phyloP scores from a whole-genome alignment of 2,888 invertebrate genomes.

The Coelinius sp. region DNA sequence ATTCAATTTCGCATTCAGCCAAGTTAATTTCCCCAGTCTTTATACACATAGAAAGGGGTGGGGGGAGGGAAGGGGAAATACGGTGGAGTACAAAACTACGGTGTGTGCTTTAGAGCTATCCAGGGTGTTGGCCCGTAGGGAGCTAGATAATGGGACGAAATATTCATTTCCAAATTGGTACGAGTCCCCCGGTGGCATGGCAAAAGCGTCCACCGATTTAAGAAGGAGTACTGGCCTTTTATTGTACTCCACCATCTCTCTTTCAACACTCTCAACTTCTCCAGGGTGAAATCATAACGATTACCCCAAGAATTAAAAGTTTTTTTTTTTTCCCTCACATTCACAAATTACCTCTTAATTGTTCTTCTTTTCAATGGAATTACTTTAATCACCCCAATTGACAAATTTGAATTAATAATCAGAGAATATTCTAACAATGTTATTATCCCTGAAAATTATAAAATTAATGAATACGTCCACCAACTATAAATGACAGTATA shows the following conservation, averaged over 20 bases:
- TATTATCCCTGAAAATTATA: neutral
- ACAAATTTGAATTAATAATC: neutral
- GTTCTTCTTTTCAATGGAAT: neutral
- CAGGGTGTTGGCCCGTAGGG: slow-evolving; percentile 43
- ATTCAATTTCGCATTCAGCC: slow-evolving; percentile 58
- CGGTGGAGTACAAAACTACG: slow-evolving; percentile 6
- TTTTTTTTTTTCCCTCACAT: neutral
- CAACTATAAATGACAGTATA: slow-evolving; percentile 24
- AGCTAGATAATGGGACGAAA: slow-evolving; percentile 38
- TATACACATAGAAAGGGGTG: slow-evolving; percentile 40
- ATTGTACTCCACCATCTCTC: slow-evolving; percentile 18
- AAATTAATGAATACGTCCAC: slow-evolving; percentile 1
- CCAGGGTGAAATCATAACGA: neutral
- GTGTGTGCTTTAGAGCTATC: slow-evolving; percentile 32
- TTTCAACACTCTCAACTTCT: neutral
- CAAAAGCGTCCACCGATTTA: slow-evolving; percentile 34
- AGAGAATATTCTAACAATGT: neutral
- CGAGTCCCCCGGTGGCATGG: slow-evolving; percentile 40
- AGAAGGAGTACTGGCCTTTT: slow-evolving; percentile 18
- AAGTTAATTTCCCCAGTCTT: slow-evolving; percentile 56
- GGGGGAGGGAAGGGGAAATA: too few relatives aligned
- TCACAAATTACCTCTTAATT: neutral
- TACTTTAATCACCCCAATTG: too few relatives aligned
- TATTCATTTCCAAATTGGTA: slow-evolving; percentile 48
- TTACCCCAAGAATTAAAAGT: slow-evolving; percentile 4